Evolutionary conservation across 2,113 vertebrate genomes (phyloP).

Genomic region (Marmota monax): DNA sequence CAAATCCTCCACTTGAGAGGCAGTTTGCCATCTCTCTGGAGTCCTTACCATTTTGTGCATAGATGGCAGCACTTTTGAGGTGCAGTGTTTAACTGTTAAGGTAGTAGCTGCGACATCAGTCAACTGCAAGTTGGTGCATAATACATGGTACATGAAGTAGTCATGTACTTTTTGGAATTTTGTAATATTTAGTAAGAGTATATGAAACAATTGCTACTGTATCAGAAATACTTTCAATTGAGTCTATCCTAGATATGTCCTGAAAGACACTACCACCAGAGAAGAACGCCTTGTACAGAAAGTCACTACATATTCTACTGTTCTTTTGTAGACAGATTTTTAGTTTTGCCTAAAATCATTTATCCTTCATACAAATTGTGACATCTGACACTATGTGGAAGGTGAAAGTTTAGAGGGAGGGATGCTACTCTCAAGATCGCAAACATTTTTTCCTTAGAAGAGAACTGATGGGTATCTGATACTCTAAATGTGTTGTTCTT

Average conservation of each 20-base stretch:
- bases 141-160: constrained; percentile 83
- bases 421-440: neutral
- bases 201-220: constrained; percentile 18
- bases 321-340: constrained; percentile 15
- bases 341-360: constrained; percentile 48
- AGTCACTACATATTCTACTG: constrained; percentile 7
- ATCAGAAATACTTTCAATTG: constrained; percentile 59
- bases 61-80: neutral
- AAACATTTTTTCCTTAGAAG: neutral
- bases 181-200: constrained; percentile 77
- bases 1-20: neutral
- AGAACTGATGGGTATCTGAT: neutral
- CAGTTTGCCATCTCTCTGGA: neutral
- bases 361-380: neutral
- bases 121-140: constrained; percentile 10
- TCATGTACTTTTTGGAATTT: constrained; percentile 81
- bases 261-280: constrained; percentile 58
- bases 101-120: neutral
- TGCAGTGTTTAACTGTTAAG: neutral
- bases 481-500: too few relatives aligned
- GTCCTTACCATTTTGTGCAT: neutral
- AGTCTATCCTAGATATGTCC: constrained; percentile 67
- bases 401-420: neutral
- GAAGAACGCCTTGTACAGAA: constrained; percentile 76
- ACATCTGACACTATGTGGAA: neutral